Percentiles rank a stretch among this genome's conserved stretches.
phyloP scores from a whole-genome alignment of 2,797 vertebrate species.

The Acanthurus lineatus region DNA sequence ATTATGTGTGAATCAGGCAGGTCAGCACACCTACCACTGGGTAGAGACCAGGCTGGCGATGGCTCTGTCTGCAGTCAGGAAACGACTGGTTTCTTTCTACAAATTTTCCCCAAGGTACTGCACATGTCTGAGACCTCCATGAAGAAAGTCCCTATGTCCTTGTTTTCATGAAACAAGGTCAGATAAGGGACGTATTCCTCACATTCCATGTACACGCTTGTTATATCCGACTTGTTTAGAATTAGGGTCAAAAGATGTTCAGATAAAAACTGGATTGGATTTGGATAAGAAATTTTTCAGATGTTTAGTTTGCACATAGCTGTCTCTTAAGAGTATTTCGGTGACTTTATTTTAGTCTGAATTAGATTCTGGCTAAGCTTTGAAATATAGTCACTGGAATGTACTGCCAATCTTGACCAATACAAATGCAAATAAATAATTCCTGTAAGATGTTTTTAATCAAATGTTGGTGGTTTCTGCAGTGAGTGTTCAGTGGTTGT shows the following conservation, averaged over 20 bases:
- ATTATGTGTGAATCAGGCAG: conserved; percentile 75
- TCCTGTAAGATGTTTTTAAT: not conserved
- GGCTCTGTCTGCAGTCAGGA: conserved; percentile 84
- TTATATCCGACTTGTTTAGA: not conserved
- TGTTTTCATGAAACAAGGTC: conserved; percentile 11
- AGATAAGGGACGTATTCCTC: not conserved
- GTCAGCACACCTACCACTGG: conserved; percentile 86
- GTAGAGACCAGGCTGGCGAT: conserved; percentile 81
- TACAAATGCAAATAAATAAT: not conserved
- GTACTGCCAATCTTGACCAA: not conserved
- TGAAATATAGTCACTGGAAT: not conserved
- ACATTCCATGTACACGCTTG: too few species aligned
- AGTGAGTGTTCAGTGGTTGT: conserved; percentile 83
- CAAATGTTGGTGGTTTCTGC: not conserved
- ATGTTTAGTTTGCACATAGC: not conserved
- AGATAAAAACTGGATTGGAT: not conserved
- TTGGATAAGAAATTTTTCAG: not conserved
- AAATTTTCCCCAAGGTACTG: conserved; percentile 87
- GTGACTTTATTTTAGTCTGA: not conserved
- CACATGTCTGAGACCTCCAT: conserved; percentile 18
- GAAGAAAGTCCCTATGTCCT: not conserved
- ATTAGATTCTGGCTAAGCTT: not conserved
- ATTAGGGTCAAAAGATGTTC: not conserved
- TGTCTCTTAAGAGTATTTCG: not conserved
- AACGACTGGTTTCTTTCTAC: conserved; percentile 84